A percentile compares a stretch with the other conserved stretches of the same genome.
These are phyloP conservation scores for Misgurnus mizolepis DNA, from an alignment of 2,113 vertebrate genomes.

Conservation along the genomic window DNA sequence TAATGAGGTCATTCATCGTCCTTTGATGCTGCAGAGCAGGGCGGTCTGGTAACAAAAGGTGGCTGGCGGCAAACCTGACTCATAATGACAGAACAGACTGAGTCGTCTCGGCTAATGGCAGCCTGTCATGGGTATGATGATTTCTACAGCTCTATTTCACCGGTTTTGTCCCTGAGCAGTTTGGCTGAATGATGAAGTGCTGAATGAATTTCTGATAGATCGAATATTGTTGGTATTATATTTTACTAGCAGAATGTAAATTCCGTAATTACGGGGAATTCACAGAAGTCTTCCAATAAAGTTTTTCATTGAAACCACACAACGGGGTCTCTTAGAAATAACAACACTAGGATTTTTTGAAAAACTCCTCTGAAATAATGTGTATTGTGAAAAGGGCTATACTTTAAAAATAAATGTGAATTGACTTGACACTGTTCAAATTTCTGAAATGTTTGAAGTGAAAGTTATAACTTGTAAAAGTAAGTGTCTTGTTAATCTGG, in stretches of 20 bases:
- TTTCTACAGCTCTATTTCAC: slow-evolving; percentile 52
- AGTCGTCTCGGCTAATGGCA: slow-evolving; percentile 50
- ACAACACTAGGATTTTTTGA: too few species aligned
- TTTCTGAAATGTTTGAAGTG: slow-evolving; percentile 11
- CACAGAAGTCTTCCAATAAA: too few species aligned
- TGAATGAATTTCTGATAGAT: slow-evolving; percentile 51
- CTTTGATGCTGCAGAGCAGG: slow-evolving; percentile 51
- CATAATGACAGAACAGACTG: slow-evolving; percentile 54
- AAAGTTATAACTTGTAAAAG: slow-evolving; percentile 10
- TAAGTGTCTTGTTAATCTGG: not conserved
- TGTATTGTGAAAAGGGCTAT: too few species aligned
- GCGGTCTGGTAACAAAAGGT: slow-evolving; percentile 54
- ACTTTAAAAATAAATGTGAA: too few species aligned
- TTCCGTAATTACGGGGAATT: not conserved
- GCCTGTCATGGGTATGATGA: slow-evolving; percentile 54
- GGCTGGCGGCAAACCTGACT: slow-evolving; percentile 53
- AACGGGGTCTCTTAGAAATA: too few species aligned
- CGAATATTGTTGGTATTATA: slow-evolving; percentile 9
- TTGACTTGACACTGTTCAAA: not conserved
- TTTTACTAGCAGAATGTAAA: slow-evolving; percentile 26
- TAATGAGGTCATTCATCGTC: slow-evolving; percentile 59
- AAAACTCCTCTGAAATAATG: too few species aligned
- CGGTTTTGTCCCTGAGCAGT: slow-evolving; percentile 49
- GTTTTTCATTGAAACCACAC: too few species aligned
- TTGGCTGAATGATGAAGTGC: slow-evolving; percentile 47